A percentile compares a stretch with the other conserved stretches of the same genome.
Conservation (phyloP, 2,797 vertebrate species). For the Melopsittacus undulatus region DNA sequence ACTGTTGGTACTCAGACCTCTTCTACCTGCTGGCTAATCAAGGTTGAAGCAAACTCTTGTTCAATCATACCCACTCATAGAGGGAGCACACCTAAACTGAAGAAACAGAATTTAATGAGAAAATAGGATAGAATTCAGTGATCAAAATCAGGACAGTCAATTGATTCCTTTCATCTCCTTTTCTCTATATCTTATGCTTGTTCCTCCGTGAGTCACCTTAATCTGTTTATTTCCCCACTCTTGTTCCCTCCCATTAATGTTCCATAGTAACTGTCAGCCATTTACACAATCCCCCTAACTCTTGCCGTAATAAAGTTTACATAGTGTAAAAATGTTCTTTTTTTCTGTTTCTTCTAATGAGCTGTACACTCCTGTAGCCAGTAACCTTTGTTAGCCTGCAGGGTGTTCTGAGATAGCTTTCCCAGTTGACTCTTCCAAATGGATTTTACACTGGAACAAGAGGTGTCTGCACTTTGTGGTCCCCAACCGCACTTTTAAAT, state of each 20-base stretch:
- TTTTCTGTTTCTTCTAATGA: neutral
- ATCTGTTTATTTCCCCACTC: neutral
- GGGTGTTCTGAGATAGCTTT: neutral
- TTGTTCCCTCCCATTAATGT: neutral
- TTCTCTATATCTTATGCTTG: neutral
- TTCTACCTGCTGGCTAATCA: neutral
- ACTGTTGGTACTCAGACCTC: neutral
- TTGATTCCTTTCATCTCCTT: neutral
- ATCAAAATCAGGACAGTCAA: neutral
- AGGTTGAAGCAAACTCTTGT: neutral
- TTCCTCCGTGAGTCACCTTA: neutral
- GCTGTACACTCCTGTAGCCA: fast-evolving
- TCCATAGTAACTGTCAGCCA: neutral
- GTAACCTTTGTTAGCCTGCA: neutral
- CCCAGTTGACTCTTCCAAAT: neutral
- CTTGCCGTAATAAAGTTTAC: neutral
- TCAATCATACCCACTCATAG: neutral
- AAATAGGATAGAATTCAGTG: neutral
- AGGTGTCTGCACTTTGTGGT: neutral
- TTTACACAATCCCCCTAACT: neutral
- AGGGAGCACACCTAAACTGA: neutral
- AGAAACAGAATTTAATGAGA: neutral
- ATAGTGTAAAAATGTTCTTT: neutral
- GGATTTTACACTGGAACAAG: neutral
- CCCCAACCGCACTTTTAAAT: neutral